phyloP scores from a whole-genome alignment of 2,113 vertebrate genomes.

The Stictonetta naevosa region DNA sequence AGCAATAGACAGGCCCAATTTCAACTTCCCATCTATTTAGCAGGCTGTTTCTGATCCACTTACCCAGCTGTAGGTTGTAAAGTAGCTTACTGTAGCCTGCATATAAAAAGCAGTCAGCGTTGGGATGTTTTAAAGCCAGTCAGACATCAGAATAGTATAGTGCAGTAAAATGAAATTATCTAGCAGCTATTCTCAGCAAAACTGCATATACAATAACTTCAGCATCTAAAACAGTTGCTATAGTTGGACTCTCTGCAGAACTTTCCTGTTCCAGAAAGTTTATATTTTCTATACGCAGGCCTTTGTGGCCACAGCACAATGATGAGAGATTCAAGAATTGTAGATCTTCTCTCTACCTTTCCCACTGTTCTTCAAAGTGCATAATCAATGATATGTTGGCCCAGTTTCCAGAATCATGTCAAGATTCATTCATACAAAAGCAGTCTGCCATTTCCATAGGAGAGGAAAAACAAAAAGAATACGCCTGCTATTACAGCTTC shows the following conservation, averaged over 20 bases:
- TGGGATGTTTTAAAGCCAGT: neutral
- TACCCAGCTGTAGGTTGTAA: neutral
- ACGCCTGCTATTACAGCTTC: slow-evolving; percentile 54
- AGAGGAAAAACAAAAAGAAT: slow-evolving; percentile 54
- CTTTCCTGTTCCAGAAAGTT: neutral
- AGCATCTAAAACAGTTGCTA: neutral
- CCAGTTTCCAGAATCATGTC: slow-evolving; percentile 48
- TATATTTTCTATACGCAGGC: neutral
- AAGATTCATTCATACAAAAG: slow-evolving; percentile 63
- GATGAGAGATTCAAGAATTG: neutral
- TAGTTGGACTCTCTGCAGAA: neutral
- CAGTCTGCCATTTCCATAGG: slow-evolving; percentile 35
- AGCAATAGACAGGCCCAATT: neutral
- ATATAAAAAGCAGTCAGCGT: neutral
- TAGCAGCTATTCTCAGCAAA: slow-evolving; percentile 35
- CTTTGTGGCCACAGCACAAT: neutral
- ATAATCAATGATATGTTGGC: slow-evolving; percentile 61
- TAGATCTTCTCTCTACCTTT: slow-evolving; percentile 34
- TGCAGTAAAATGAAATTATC: neutral
- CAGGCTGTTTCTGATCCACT: neutral
- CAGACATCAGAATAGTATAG: neutral
- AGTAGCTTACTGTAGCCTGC: neutral
- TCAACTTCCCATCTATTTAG: neutral
- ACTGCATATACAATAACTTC: slow-evolving; percentile 6
- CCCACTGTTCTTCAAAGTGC: slow-evolving; percentile 57